A percentile compares a stretch with the other conserved stretches of the same genome.
These are phyloP conservation scores for Ginglymostoma cirratum DNA, from an alignment of 2,113 vertebrate species.

Conservation along the genomic window DNA sequence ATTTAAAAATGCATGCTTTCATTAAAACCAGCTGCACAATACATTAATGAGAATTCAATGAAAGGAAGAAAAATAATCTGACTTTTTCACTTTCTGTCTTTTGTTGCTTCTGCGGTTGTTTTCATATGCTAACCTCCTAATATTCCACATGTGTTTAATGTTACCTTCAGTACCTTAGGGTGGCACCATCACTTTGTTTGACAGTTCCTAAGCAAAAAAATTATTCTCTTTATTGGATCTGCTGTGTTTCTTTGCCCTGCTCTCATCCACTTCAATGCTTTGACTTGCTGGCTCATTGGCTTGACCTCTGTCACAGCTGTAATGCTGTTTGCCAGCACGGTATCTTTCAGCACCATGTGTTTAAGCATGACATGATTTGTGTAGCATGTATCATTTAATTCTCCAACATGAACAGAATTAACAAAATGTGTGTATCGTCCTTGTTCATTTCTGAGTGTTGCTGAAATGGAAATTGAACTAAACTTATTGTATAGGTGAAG, in stretches of 20 bases:
- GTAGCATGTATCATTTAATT: slow-evolving; percentile 27
- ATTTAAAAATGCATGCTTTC: background rate
- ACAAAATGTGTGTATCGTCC: background rate
- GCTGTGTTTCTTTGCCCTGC: slow-evolving; percentile 22
- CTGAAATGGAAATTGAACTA: background rate
- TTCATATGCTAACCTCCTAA: background rate
- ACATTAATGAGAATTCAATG: background rate
- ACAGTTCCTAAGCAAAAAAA: background rate
- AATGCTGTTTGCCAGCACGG: slow-evolving; percentile 17
- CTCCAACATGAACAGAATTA: slow-evolving; percentile 19
- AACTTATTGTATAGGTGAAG: background rate
- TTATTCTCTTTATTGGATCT: background rate
- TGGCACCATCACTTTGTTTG: background rate
- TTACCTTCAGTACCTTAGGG: background rate
- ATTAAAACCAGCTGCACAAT: background rate
- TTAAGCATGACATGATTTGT: slow-evolving; percentile 34
- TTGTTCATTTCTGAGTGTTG: background rate
- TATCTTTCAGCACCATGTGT: slow-evolving; percentile 27
- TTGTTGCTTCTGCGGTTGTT: background rate
- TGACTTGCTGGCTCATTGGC: slow-evolving; percentile 29
- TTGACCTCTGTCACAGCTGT: slow-evolving; percentile 34
- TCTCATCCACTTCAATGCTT: slow-evolving; percentile 24
- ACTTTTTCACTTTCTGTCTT: background rate
- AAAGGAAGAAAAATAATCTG: background rate
- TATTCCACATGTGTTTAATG: background rate